Percentiles rank a stretch among this genome's conserved stretches.
Conservation (phyloP, 1,140 invertebrate species). For the Drosophila sp. region DNA sequence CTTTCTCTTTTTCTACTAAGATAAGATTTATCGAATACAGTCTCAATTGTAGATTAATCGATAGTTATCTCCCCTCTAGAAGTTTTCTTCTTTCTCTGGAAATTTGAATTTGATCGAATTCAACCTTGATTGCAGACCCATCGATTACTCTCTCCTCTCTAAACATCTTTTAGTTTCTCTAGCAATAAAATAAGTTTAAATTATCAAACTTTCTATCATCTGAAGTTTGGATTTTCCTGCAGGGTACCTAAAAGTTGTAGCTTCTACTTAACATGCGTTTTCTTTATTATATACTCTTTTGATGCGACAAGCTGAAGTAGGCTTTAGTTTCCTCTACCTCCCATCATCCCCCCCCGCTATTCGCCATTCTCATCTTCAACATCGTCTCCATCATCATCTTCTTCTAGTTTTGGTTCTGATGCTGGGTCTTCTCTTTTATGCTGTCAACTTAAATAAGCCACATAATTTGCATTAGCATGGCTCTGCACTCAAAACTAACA, state of each 20-base stretch:
- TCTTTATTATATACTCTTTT: slow-evolving; percentile 58
- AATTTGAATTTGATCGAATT: too few species aligned
- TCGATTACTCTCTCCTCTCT: too few species aligned
- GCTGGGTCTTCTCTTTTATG: slow-evolving; percentile 14
- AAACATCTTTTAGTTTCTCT: too few species aligned
- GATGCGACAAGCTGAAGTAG: slow-evolving; percentile 67
- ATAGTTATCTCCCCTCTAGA: too few species aligned
- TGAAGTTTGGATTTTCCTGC: background rate
- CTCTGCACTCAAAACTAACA: slow-evolving; percentile 50
- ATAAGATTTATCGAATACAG: too few species aligned
- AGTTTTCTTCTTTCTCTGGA: too few species aligned
- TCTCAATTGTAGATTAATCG: too few species aligned
- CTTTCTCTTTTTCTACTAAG: too few species aligned
- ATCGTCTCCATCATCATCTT: background rate
- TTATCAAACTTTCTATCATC: background rate
- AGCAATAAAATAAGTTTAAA: too few species aligned
- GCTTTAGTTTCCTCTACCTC: slow-evolving; percentile 45
- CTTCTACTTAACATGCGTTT: slow-evolving; percentile 30
- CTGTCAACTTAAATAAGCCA: slow-evolving; percentile 75
- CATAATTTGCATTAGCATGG: slow-evolving; percentile 80
- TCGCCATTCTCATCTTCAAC: background rate
- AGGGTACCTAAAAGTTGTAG: background rate
- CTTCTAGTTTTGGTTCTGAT: background rate
- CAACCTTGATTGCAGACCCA: too few species aligned
- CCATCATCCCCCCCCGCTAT: background rate